Percentiles rank a stretch among this genome's conserved stretches.
Conservation (phyloP, 2,113 vertebrate species). For the Anas platyrhynchos region DNA sequence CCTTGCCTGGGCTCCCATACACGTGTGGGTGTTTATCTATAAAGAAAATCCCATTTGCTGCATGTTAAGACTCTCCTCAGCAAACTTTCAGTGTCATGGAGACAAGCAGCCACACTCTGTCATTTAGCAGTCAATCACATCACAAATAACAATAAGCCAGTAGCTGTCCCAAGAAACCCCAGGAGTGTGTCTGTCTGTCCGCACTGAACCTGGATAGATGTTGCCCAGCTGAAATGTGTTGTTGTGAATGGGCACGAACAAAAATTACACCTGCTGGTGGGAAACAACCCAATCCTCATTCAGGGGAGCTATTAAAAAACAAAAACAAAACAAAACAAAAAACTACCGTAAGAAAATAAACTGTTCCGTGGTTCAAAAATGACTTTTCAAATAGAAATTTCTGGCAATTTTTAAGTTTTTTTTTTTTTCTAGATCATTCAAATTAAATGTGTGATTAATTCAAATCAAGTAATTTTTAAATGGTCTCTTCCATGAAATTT, state of each 20-base stretch:
- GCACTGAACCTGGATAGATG: neutral
- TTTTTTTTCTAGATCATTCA: neutral
- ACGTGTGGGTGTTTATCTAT: neutral
- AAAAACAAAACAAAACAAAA: no score
- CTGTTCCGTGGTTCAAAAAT: neutral
- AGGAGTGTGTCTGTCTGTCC: neutral
- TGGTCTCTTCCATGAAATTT: neutral
- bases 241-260: neutral
- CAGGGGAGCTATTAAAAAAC: neutral
- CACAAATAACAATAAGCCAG: fast-evolving
- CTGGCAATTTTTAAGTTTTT: neutral
- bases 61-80: fast-evolving
- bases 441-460: neutral
- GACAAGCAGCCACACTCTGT: neutral
- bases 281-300: neutral
- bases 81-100: neutral
- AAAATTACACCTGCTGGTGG: neutral
- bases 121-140: neutral
- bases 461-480: neutral
- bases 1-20: neutral
- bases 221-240: neutral
- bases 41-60: neutral
- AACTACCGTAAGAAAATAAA: neutral
- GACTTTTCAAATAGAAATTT: neutral
- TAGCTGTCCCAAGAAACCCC: neutral